Evolutionary conservation across 2,797 vertebrate genomes (phyloP).

Genomic region (Lemur catta): DNA sequence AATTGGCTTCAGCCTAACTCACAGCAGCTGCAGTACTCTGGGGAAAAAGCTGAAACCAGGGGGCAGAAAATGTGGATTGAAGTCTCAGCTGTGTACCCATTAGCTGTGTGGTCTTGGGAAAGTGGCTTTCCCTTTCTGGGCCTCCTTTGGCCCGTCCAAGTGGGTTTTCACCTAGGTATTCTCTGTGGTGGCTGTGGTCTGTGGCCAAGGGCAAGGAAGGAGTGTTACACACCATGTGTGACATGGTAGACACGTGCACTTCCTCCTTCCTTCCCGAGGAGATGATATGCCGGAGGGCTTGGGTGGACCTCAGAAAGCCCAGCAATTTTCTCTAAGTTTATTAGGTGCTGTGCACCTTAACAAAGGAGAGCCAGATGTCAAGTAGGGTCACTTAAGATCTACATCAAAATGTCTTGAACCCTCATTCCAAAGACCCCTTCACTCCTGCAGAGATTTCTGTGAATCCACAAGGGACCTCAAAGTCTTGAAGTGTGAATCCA

Average conservation of each 20-base stretch:
- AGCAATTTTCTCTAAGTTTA: neutral
- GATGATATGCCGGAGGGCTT: neutral
- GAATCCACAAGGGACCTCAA: neutral
- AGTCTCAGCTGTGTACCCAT: neutral
- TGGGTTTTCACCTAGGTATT: neutral
- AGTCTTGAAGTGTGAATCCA: neutral
- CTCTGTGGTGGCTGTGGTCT: neutral
- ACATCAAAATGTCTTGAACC: neutral
- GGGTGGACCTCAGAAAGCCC: neutral
- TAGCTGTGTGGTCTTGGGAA: neutral
- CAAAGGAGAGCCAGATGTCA: neutral
- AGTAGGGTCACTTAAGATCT: neutral
- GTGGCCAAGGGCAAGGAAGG: neutral
- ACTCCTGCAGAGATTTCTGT: neutral
- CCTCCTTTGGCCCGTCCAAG: neutral
- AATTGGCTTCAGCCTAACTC: neutral
- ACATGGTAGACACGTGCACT: fast-evolving
- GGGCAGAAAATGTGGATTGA: neutral
- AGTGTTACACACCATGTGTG: fast-evolving
- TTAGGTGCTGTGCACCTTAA: neutral
- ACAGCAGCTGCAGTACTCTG: neutral
- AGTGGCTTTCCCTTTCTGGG: neutral
- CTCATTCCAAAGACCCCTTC: neutral
- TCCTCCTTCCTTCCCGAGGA: neutral
- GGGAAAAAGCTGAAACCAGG: neutral